Base-by-base conservation (phyloP, 2,113 vertebrate genomes). In the Cebidichthys violaceus region DNA sequence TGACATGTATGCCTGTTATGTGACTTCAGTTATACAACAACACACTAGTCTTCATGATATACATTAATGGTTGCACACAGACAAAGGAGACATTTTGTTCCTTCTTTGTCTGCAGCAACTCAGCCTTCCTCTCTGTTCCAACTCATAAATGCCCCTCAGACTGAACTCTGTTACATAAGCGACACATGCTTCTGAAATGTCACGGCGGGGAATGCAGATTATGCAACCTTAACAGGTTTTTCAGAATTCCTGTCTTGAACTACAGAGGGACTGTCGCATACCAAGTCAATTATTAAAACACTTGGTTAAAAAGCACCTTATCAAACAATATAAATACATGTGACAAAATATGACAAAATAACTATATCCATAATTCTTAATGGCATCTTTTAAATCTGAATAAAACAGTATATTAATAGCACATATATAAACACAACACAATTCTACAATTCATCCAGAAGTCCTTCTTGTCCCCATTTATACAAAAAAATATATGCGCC, bases 341-440 rank as follows among this genome's bases (percentile, higher is more conserved):
- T 50, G 6, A 77, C n/a, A 37, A 76, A 31, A 64, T 54, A 39
- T 9, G 10, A 17, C 17, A 62, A 1, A 71, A 37, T 27, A 37
- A 73, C 22, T 33, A 33, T 6, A 33, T 22, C 20, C 7, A 61
- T n/a, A 35, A 75, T 47, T 70, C 24, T 54, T 3, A 17, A n/a
- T 6, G 2, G 33, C 15, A 33, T 43, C 0, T 65, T 59, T 65
- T 15, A 61, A 70, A 22, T 43, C 1, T 39, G 64, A 24, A 64
- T 41, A 50, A 77, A 86, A 69, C 43, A 47, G 29, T 29, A 71
- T 17, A 67, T 47, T 54, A 43, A 77, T 24, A 33, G 9, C 11
- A 75, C 24, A 52, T 37, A 41, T 59, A 69, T 64, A 77, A 83
- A 86, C 71, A 79, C 14, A 59, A 47, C 7, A 78, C 8, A 37